These are phyloP conservation scores for Drepanosiphum platanoidis DNA, from an alignment of 2,888 invertebrate species.

Conservation along the genomic window DNA sequence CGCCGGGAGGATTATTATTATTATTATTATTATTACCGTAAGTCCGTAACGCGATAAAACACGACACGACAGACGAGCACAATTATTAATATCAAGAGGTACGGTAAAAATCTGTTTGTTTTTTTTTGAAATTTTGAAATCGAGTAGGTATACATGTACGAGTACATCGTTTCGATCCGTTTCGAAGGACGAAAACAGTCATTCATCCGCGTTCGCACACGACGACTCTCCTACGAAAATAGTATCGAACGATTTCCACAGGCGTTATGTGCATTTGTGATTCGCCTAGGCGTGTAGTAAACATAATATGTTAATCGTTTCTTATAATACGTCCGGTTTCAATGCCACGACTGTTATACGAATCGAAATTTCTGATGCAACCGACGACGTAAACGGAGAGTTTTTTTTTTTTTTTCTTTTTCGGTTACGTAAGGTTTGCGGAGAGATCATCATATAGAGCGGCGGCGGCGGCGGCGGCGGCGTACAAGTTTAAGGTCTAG, in stretches of 20 bases:
- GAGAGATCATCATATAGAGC: constrained; percentile 28
- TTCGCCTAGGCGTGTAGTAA: neutral
- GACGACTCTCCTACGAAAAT: neutral
- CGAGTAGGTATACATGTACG: neutral
- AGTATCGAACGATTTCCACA: constrained; percentile 27
- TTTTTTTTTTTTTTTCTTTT: constrained; percentile 14
- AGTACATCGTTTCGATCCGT: neutral
- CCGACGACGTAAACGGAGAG: no score
- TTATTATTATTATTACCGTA: neutral
- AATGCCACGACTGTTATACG: constrained; percentile 38
- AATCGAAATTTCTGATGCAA: constrained; percentile 39
- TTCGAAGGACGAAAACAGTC: constrained; percentile 16
- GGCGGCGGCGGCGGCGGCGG: no score
- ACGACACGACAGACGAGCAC: no score
- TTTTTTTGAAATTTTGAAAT: neutral
- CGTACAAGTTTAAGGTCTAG: constrained; percentile 60
- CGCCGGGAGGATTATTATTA: no score
- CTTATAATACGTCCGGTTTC: constrained; percentile 31
- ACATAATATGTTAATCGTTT: constrained; percentile 37
- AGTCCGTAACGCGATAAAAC: no score
- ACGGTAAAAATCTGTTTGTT: neutral
- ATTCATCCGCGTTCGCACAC: neutral
- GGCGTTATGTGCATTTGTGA: no score
- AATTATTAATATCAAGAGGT: no score
- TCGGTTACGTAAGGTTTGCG: constrained; percentile 34